Conservation (phyloP, 2,888 invertebrate species). For the Chalcis sispes region DNA sequence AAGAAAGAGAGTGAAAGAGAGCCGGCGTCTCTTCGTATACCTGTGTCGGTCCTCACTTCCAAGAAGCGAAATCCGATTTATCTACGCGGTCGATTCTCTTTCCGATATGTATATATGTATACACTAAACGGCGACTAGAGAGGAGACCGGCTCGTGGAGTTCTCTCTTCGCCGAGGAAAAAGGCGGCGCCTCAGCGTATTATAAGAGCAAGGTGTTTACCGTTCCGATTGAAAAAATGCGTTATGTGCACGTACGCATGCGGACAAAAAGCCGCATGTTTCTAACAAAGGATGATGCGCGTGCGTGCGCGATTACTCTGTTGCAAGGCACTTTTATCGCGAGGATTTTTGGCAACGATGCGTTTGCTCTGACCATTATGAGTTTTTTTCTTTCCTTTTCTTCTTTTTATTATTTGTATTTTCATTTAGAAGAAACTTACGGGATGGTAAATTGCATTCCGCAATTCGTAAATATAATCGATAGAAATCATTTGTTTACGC, state of each 20-base stretch:
- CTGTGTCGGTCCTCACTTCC: slow-evolving; percentile 64
- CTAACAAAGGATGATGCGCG: slow-evolving; percentile 36
- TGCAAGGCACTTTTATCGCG: no score
- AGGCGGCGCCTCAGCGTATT: slow-evolving; percentile 70
- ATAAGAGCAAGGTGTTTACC: slow-evolving; percentile 75
- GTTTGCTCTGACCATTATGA: no score
- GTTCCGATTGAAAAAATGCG: slow-evolving; percentile 62
- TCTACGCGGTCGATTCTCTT: slow-evolving; percentile 62
- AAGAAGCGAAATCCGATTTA: slow-evolving; percentile 71
- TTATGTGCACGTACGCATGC: neutral
- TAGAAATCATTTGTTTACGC: no score
- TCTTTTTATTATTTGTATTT: no score
- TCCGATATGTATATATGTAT: slow-evolving; percentile 59
- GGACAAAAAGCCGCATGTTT: neutral
- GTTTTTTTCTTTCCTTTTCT: no score
- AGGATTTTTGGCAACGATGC: no score
- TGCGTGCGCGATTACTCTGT: no score
- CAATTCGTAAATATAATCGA: no score
- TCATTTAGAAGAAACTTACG: no score
- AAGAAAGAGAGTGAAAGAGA: neutral
- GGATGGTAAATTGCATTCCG: no score
- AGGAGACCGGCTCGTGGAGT: neutral
- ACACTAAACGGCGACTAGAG: slow-evolving; percentile 2
- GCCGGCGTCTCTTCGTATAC: slow-evolving; percentile 52
- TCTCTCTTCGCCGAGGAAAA: slow-evolving; percentile 53